These are phyloP conservation scores for Torymus aiolomorphi DNA, from an alignment of 2,888 invertebrate genomes.

Conservation along the genomic window DNA sequence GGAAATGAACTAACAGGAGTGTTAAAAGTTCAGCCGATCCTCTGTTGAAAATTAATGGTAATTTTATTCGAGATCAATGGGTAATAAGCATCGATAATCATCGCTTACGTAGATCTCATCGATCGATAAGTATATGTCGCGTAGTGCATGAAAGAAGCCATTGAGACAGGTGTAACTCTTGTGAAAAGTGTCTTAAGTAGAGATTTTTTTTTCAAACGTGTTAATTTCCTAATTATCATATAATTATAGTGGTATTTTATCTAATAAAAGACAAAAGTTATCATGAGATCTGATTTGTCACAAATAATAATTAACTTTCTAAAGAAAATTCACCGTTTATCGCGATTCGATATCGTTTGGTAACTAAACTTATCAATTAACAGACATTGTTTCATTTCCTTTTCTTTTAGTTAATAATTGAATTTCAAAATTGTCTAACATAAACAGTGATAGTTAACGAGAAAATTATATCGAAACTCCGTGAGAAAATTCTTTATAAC, in stretches of 20 bases:
- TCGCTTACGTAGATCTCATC: background rate
- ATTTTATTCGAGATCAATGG: conserved; percentile 32
- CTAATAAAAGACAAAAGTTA: background rate
- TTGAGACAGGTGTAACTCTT: conserved; percentile 6
- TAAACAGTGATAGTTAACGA: too few species aligned
- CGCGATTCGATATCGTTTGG: background rate
- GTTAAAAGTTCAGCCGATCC: conserved; percentile 15
- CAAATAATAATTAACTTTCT: conserved; percentile 13
- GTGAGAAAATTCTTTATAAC: too few species aligned
- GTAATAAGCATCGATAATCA: conserved; percentile 18
- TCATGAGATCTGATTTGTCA: background rate
- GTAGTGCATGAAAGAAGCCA: background rate
- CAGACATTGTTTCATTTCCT: background rate
- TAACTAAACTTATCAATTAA: background rate
- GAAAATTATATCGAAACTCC: too few species aligned
- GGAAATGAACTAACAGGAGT: conserved; percentile 4
- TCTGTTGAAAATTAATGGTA: background rate
- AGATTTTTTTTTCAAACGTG: background rate
- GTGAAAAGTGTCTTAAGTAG: conserved; percentile 10
- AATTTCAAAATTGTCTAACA: too few species aligned
- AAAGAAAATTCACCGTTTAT: background rate
- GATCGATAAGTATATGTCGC: conserved; percentile 21
- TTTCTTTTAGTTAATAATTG: background rate
- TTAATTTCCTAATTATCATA: conserved; percentile 12
- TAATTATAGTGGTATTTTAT: conserved; percentile 7